phyloP scores from a whole-genome alignment of 2,888 invertebrate genomes.

The Lasioglossum morio region DNA sequence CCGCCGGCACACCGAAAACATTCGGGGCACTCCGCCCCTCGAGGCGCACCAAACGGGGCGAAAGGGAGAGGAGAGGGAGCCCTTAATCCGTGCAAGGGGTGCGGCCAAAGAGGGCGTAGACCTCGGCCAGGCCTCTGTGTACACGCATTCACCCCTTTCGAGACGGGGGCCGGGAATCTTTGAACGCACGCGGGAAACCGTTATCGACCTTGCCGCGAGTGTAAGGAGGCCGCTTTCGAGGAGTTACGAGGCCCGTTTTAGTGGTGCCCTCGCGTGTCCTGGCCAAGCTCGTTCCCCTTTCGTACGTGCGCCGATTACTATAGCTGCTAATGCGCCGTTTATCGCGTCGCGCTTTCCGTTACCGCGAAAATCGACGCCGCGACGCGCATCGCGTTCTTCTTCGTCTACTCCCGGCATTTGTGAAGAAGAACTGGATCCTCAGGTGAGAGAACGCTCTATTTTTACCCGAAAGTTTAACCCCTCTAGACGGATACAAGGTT shows the following conservation, averaged over 20 bases:
- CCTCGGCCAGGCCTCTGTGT: slow-evolving; percentile 56
- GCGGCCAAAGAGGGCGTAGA: slow-evolving; percentile 76
- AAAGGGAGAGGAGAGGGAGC: slow-evolving; percentile 6
- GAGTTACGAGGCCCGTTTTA: slow-evolving; percentile 59
- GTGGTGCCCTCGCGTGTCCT: slow-evolving; percentile 67
- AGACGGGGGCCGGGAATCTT: slow-evolving; percentile 58
- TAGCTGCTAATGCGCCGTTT: slow-evolving; percentile 53
- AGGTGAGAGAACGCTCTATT: slow-evolving; percentile 3
- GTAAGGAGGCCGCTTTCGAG: slow-evolving; percentile 62
- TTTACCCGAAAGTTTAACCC: neutral
- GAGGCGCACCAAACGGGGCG: neutral
- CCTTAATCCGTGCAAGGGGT: slow-evolving; percentile 61
- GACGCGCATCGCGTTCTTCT: neutral
- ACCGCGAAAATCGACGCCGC: neutral
- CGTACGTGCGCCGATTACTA: slow-evolving; percentile 19
- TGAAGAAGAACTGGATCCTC: too few species aligned
- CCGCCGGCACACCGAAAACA: slow-evolving; percentile 39
- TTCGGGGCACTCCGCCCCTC: slow-evolving; percentile 41
- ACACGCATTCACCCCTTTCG: slow-evolving; percentile 68
- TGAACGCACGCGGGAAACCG: slow-evolving; percentile 63
- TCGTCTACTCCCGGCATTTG: neutral
- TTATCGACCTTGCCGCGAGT: slow-evolving; percentile 69
- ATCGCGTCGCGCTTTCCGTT: slow-evolving; percentile 51
- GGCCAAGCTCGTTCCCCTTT: slow-evolving; percentile 44
- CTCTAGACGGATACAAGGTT: neutral